phyloP scores from a whole-genome alignment of 2,113 vertebrate species.

The Ammospiza nelsoni region DNA sequence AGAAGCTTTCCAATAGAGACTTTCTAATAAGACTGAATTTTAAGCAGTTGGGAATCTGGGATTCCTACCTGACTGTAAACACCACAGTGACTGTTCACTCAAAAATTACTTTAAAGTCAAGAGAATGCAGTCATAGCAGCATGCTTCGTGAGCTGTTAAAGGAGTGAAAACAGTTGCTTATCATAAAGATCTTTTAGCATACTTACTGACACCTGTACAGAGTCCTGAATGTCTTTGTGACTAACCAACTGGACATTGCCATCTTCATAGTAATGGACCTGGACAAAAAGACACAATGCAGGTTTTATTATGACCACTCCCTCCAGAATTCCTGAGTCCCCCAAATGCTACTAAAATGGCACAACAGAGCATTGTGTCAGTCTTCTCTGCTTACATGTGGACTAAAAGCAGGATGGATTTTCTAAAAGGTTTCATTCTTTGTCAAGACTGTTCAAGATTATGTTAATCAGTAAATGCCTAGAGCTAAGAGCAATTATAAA shows the following conservation, averaged over 20 bases:
- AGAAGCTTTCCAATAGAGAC: background rate
- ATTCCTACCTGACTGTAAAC: background rate
- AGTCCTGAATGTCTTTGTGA: conserved; percentile 93
- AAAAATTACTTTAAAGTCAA: background rate
- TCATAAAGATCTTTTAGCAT: background rate
- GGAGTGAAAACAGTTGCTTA: background rate
- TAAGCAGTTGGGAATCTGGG: background rate
- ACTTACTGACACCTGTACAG: conserved; percentile 89
- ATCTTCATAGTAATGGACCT: conserved; percentile 98
- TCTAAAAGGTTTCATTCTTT: conserved; percentile 42
- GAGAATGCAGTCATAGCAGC: background rate
- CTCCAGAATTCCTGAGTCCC: background rate
- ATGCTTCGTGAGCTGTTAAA: background rate
- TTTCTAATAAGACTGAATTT: background rate
- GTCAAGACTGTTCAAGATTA: conserved; percentile 39
- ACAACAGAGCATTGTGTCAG: background rate
- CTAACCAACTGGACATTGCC: conserved; percentile 96
- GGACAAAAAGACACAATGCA: background rate
- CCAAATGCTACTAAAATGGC: background rate
- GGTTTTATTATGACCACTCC: background rate
- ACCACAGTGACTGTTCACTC: background rate
- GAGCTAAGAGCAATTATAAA: conserved; percentile 22
- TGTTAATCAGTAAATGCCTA: background rate
- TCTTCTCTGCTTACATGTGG: conserved; percentile 15
- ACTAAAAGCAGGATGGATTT: conserved; percentile 38